phyloP scores from a whole-genome alignment of 2,113 vertebrate species.

The Ariopsis seemanni region DNA sequence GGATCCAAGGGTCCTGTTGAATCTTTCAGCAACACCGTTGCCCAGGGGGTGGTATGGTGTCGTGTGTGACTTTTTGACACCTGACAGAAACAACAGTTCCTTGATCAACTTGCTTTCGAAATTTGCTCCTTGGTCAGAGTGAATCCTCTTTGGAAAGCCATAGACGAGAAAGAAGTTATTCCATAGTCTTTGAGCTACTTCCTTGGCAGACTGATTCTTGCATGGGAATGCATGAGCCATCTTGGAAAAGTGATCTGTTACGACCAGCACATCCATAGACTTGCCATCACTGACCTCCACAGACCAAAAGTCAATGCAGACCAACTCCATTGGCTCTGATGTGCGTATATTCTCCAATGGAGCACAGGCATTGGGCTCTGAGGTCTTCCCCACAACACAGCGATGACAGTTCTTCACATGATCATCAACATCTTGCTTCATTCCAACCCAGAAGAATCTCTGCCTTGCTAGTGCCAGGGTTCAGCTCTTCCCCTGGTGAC shows the following conservation, averaged over 20 bases:
- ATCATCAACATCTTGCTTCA: no score
- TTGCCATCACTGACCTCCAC: no score
- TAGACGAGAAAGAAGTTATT: slow-evolving; percentile 10
- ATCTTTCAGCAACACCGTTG: not conserved
- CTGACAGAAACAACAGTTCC: not conserved
- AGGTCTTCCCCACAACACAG: no score
- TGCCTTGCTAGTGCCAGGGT: not conserved
- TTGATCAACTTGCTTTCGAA: slow-evolving; percentile 23
- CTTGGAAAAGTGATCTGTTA: no score
- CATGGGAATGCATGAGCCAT: no score
- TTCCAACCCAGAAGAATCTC: slow-evolving; percentile 25
- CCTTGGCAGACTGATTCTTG: no score
- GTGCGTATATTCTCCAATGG: slow-evolving; percentile 3
- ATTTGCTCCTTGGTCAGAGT: slow-evolving; percentile 24
- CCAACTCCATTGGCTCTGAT: not conserved
- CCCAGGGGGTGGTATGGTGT: not conserved
- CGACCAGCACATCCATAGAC: no score
- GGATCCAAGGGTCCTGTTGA: not conserved
- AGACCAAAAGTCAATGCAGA: no score
- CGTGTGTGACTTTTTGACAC: not conserved
- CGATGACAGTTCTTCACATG: no score
- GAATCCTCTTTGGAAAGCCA: slow-evolving; percentile 14
- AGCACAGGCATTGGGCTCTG: not conserved
- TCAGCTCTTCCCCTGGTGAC: no score
- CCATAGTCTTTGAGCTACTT: not conserved